Conservation (phyloP, 2,888 invertebrate genomes). For the Achlya flavicornis region DNA sequence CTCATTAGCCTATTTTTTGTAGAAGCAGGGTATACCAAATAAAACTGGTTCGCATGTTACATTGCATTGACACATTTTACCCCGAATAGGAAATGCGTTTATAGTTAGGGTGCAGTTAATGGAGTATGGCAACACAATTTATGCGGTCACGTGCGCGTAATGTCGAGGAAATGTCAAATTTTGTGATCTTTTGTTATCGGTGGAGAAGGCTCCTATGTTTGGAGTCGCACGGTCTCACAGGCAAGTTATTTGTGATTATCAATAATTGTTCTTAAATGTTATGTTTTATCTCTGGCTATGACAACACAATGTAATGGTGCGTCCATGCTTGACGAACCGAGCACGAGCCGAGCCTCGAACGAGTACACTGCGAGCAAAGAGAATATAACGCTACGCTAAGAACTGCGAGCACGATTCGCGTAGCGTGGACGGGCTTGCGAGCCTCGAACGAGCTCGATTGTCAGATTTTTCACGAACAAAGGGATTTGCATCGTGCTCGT, state of each 20-base stretch:
- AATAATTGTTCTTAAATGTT: too few species aligned
- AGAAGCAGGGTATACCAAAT: slow-evolving; percentile 33
- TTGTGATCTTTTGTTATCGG: slow-evolving; percentile 34
- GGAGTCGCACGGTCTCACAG: neutral
- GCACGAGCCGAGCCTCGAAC: too few species aligned
- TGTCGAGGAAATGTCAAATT: slow-evolving; percentile 46
- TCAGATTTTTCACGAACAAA: too few species aligned
- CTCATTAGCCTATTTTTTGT: neutral
- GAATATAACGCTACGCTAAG: too few species aligned
- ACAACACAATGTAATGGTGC: too few species aligned
- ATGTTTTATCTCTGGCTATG: too few species aligned
- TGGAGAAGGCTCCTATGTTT: neutral
- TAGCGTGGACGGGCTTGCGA: too few species aligned
- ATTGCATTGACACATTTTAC: slow-evolving; percentile 56
- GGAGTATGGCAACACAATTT: slow-evolving; percentile 59
- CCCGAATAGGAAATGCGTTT: slow-evolving; percentile 53
- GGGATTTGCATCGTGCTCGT: too few species aligned
- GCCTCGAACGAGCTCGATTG: too few species aligned
- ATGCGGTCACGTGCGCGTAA: slow-evolving; percentile 58
- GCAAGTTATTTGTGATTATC: neutral
- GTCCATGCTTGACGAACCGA: too few species aligned
- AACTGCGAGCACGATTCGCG: too few species aligned
- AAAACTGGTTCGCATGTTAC: slow-evolving; percentile 42
- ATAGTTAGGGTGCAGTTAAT: slow-evolving; percentile 59
- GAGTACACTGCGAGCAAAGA: too few species aligned